Evolutionary conservation across 2,797 vertebrate genomes (phyloP), one percentile per base, ranked within the genome.

Genomic region (Takifugu rubripes): DNA sequence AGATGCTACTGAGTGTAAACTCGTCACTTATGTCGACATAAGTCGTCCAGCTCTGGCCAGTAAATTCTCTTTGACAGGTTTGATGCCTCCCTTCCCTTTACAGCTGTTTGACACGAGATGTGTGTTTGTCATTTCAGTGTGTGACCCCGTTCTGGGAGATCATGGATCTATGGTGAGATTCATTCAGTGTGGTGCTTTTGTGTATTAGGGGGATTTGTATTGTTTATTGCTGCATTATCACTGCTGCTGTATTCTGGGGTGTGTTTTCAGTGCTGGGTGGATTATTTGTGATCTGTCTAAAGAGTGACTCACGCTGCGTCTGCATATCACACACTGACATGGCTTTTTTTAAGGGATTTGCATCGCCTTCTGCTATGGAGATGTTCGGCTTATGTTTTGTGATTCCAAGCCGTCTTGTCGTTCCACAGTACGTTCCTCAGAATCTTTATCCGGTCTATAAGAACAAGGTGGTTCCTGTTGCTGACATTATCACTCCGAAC

Each of bases 401-500:
- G 24, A 21, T 2, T 33, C n/a, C 66, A 45, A 69, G 17, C 14
- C 21, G 9, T 50, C 2, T 31, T 2, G 79, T 2, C 2, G 74
- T 5, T 79, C 66, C 44, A 0, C 78, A 99, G 96, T 99, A 99
- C 0, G 96, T 99, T 52, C 96, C 97, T 3, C 81, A 96, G 83
- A 95, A 97, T 64, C 94, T 99, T 6, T 94, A 98, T 52, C 97
- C 97, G 0, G 94, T 98, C 62, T 99, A 98, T 72, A 95, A 91
- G 77, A 94, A 98, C 71, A 94, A 94, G 83, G 94, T 99, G 55
- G 95, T 99, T 31, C 97, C 97, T 0, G 90, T 99, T 2, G 94
- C 96, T 1, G 96, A 99, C 82, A 98, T 99, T 64, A 98, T 99
- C 52, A 99, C 97, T 49, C 97, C 96, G 3, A 99, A 99, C 89